Evolutionary conservation across 2,113 vertebrate species (phyloP), one percentile per base, ranked within the genome.

Genomic region (Seriola quinqueradiata): DNA sequence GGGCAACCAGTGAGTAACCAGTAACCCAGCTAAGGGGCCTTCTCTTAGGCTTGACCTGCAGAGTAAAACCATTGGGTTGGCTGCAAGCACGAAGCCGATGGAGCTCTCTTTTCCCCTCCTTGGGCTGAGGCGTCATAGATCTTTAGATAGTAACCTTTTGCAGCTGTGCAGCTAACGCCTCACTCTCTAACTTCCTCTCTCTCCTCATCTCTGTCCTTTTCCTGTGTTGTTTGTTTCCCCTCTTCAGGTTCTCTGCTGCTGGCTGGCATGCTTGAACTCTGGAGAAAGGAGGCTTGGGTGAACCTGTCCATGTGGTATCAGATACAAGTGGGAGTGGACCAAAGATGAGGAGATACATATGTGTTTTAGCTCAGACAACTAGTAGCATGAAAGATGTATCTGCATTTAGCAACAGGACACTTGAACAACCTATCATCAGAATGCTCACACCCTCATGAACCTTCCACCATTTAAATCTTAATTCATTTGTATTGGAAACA

Each of bases 241-340:
- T 32, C 25, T 25, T 25, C 25, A 97, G 92, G 97, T 97, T 90
- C 79, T 89, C 80, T 92, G 82, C 92, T 93, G 84, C 83, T 91
- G 84, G 93, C 92, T 94, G 93, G 83, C 89, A 77, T 91, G 91
- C 93, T 93, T 92, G 54, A 64, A 79, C 80, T 83, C 21, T 79
- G 79, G 59, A 61, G 77, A 75, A 73, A 80, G 61, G 58, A 19
- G 75, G 63, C 55, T 71, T 69, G 77, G 60, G 25, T 2, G 25
- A 25, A 25, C 65, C 25, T 38, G 21, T 79, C 55, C 21, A 25
- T 75, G 55, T 79, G 80, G 34, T 60, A 60, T 77, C 55, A 38
- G 52, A 78, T 70, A 64, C 36, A 58, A 60, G 59, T 65, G 61
- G 65, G 36, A 69, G 16, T 77, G 23, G 8, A 77, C 65, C 65